Conservation (phyloP, 2,797 vertebrate genomes). For the Columba guinea region DNA sequence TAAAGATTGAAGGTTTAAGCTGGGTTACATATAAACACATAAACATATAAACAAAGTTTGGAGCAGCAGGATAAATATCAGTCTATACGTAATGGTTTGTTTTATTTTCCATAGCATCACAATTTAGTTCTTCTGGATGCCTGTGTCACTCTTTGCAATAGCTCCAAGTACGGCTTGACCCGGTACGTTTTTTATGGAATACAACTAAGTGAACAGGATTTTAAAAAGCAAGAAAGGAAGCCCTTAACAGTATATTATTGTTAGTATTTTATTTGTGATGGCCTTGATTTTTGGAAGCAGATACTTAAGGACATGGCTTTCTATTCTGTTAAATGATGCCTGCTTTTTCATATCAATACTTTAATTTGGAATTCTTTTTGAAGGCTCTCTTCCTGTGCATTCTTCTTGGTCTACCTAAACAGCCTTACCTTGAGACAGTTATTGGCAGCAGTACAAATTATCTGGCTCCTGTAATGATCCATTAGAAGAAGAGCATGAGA, state of each 20-base stretch:
- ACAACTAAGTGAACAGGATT: background rate
- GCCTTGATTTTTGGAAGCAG: background rate
- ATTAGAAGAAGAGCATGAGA: constrained; percentile 55
- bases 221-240: background rate
- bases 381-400: background rate
- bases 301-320: background rate
- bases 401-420: constrained; percentile 29
- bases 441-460: constrained; percentile 53
- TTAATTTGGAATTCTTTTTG: background rate
- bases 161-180: background rate
- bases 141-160: background rate
- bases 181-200: background rate
- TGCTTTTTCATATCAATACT: background rate
- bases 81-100: background rate
- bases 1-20: background rate
- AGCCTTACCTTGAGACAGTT: constrained; percentile 49
- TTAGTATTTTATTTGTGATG: background rate
- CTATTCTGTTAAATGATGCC: background rate
- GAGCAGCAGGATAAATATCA: background rate
- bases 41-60: background rate
- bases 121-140: background rate
- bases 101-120: background rate
- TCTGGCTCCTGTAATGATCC: constrained; percentile 58
- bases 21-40: background rate
- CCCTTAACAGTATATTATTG: background rate